Percentiles rank a stretch among this genome's conserved stretches.
These are phyloP conservation scores for Dynastes tityus DNA, from an alignment of 2,888 invertebrate genomes.

Conservation along the genomic window DNA sequence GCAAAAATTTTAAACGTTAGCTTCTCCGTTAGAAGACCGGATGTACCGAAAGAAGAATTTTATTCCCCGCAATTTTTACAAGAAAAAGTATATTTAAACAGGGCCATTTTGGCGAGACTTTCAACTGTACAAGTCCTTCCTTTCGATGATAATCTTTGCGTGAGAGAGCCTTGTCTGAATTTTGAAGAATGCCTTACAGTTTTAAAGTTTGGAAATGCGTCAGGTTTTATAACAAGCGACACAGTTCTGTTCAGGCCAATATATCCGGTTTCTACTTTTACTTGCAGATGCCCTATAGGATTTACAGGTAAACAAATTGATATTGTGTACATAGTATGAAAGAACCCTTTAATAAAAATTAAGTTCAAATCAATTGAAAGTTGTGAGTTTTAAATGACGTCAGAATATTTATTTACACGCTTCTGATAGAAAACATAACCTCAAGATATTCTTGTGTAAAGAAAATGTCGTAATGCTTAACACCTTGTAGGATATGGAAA, in stretches of 20 bases:
- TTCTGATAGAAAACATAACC: too few relatives aligned
- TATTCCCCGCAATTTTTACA: slow-evolving; percentile 92
- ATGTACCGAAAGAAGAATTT: slow-evolving; percentile 84
- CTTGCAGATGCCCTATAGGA: slow-evolving; percentile 92
- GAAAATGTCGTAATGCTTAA: too few relatives aligned
- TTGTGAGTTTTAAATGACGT: too few relatives aligned
- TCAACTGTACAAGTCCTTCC: slow-evolving; percentile 94
- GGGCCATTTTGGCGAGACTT: slow-evolving; percentile 88
- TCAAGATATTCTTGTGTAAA: too few relatives aligned
- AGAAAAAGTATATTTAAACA: slow-evolving; percentile 94
- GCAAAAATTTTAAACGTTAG: slow-evolving; percentile 93
- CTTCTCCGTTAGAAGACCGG: slow-evolving; percentile 89
- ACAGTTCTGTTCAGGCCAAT: slow-evolving; percentile 95
- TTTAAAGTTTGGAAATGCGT: slow-evolving; percentile 93
- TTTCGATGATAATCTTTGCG: slow-evolving; percentile 97
- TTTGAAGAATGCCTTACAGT: slow-evolving; percentile 94
- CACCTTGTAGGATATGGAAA: too few relatives aligned
- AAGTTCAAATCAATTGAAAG: too few relatives aligned
- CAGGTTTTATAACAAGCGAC: slow-evolving; percentile 90
- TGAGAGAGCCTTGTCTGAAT: slow-evolving; percentile 94
- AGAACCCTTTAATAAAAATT: too few relatives aligned
- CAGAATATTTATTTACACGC: too few relatives aligned
- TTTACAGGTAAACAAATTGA: slow-evolving; percentile 80
- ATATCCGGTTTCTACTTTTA: slow-evolving; percentile 94
- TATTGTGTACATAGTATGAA: too few relatives aligned